These are phyloP conservation scores for Hipposideros larvatus DNA, from an alignment of 2,797 vertebrate genomes.

Conservation along the genomic window DNA sequence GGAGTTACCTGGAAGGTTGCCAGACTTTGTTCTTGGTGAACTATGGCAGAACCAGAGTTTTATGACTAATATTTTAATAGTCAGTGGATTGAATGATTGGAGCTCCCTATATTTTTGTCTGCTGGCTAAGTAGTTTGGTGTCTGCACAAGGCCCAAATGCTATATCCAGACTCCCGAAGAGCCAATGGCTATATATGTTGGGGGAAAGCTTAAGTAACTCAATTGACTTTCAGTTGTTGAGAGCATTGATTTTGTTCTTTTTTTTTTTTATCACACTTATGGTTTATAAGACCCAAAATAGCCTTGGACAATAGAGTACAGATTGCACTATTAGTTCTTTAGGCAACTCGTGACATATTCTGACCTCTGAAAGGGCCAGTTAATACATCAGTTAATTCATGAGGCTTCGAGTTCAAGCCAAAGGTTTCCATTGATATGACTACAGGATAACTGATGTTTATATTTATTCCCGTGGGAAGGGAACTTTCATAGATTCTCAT, in stretches of 20 bases:
- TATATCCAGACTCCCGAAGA: conserved; percentile 56
- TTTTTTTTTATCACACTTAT: conserved; percentile 65
- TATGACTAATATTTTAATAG: conserved; percentile 65
- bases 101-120: conserved; percentile 39
- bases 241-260: conserved; percentile 70
- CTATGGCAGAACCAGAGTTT: conserved; percentile 43
- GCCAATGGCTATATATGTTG: not conserved
- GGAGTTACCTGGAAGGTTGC: not conserved
- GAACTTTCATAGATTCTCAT: not conserved
- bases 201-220: conserved; percentile 62
- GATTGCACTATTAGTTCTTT: conserved; percentile 39
- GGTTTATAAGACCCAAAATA: conserved; percentile 68
- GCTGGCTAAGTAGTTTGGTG: conserved; percentile 64
- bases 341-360: conserved; percentile 38
- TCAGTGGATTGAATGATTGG: conserved; percentile 53
- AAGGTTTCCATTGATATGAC: not conserved
- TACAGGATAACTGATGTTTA: not conserved
- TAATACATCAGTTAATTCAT: conserved; percentile 22
- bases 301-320: not conserved
- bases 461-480: not conserved
- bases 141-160: conserved; percentile 50
- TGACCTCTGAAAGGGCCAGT: conserved; percentile 42
- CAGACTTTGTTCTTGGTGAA: not conserved
- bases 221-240: conserved; percentile 69
- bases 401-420: conserved; percentile 26